Evolutionary conservation across 2,797 vertebrate species (phyloP), one percentile per base, ranked within the genome.

Genomic region (Sebastes cheni): DNA sequence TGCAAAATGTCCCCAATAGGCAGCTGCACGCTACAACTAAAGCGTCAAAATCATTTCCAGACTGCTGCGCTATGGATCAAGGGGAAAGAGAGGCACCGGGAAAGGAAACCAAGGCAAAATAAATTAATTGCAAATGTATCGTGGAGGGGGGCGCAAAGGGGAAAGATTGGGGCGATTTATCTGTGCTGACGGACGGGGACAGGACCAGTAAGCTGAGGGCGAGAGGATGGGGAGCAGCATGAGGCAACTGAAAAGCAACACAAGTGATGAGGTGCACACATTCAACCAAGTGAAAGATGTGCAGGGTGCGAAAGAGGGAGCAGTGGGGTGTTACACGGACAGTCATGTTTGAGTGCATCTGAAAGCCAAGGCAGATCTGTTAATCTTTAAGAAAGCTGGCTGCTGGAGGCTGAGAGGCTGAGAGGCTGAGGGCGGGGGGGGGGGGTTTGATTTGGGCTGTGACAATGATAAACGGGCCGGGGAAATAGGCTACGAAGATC

Each of bases 81-180:
- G 93, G 90, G 81, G 82, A 91, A 80, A 56, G 84, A 79, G 85
- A 89, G 86, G 88, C 75, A 81, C 60, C 39, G 83, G 42, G 75
- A 86, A 83, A 91, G 84, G 86, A 92, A 92, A 90, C 87, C 72
- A 60, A 87, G 86, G 90, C 86, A 85, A 94, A 94, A 95, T 92
- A 92, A 95, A 96, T 95, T 88, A 94, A 95, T 94, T 94, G 90
- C 93, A 96, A 96, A 95, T 95, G 94, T 94, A 92, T 88, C 52
- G 30, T 79, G 55, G 87, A 83, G 80, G 60, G 75, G 77, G 70
- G 67, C 50, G 58, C 42, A 81, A 76, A 84, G 69, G 88, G 89
- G 78, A 87, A 87, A 54, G 76, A 89, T 75, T 55, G 60, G 76
- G 74, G 30, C 30, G 25, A 85, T 90, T 85, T 78, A 88, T 91